Evolutionary conservation across 1,140 invertebrate genomes (phyloP).

Genomic region (Drosophila pseudoobscura): DNA sequence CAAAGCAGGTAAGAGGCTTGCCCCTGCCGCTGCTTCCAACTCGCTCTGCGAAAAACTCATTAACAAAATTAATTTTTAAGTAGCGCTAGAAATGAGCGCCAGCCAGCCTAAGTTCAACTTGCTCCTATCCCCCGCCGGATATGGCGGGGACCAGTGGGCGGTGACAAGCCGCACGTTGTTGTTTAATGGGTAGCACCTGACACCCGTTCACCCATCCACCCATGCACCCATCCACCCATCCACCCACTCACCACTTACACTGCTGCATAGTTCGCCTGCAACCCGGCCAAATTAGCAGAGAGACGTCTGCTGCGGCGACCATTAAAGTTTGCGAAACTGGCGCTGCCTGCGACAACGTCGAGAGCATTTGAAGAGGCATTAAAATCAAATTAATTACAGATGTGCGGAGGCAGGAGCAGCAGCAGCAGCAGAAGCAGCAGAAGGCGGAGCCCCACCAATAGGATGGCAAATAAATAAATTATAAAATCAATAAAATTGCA

Average conservation of each 20-base stretch:
- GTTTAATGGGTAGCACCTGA: neutral
- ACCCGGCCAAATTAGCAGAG: constrained; percentile 74
- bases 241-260: constrained; percentile 19
- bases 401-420: constrained; percentile 41
- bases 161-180: constrained; percentile 51
- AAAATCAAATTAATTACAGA: constrained; percentile 82
- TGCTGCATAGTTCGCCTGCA: constrained; percentile 60
- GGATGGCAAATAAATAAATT: constrained; percentile 72
- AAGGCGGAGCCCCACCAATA: constrained; percentile 1
- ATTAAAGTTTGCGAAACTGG: constrained; percentile 68
- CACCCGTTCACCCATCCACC: neutral
- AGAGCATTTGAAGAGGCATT: constrained; percentile 74
- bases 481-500: constrained; percentile 74
- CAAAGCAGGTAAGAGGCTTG: constrained; percentile 66
- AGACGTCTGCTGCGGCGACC: constrained; percentile 55
- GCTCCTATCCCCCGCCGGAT: neutral
- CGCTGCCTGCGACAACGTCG: constrained; percentile 22
- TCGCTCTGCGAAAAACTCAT: constrained; percentile 71
- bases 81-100: constrained; percentile 72
- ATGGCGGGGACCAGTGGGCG: constrained; percentile 29
- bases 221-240: neutral
- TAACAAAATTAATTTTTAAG: constrained; percentile 82
- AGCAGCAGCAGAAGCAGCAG: constrained; percentile 1
- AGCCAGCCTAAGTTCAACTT: constrained; percentile 59
- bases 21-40: constrained; percentile 24